Conservation (phyloP, 2,113 vertebrate species). For the Leptodactylus fuscus region DNA sequence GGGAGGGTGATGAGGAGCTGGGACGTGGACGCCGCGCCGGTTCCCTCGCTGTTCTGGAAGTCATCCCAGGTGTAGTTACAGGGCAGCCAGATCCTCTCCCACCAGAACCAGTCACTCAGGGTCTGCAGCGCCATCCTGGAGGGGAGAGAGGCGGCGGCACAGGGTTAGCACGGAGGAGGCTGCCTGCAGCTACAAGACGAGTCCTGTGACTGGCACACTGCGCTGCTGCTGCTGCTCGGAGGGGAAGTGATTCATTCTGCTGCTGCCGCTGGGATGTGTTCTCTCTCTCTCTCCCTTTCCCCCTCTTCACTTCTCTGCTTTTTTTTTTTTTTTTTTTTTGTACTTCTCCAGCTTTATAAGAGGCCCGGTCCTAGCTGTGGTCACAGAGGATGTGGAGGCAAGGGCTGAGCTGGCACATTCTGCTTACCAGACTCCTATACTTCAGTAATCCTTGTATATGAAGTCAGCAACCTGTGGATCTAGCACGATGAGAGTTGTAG, state of each 20-base stretch:
- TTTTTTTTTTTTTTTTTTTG: conserved; percentile 36
- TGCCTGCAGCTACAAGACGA: not conserved
- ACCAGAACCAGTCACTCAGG: conserved; percentile 53
- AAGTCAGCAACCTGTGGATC: not conserved
- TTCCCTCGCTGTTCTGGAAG: conserved; percentile 47
- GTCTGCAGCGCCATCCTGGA: conserved; percentile 47
- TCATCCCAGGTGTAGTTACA: conserved; percentile 55
- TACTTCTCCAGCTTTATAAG: conserved; percentile 53
- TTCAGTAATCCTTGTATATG: too few species aligned
- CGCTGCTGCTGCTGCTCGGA: conserved; percentile 14
- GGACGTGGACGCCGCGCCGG: conserved; percentile 34
- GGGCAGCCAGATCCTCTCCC: conserved; percentile 55
- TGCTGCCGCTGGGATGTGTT: not conserved
- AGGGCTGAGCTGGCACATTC: conserved; percentile 37
- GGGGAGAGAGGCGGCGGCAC: conserved; percentile 5
- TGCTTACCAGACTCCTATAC: conserved; percentile 30
- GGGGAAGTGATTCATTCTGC: conserved; percentile 54
- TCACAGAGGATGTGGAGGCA: conserved; percentile 43
- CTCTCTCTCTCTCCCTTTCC: not conserved
- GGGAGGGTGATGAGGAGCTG: conserved; percentile 54
- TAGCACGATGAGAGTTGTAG: too few species aligned
- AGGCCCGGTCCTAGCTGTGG: not conserved
- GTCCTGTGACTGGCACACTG: conserved; percentile 48
- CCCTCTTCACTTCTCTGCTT: not conserved
- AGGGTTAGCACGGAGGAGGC: not conserved